Evolutionary conservation across 2,797 vertebrate genomes (phyloP), one percentile per base, ranked within the genome.

Genomic region (Gouania willdenowi): DNA sequence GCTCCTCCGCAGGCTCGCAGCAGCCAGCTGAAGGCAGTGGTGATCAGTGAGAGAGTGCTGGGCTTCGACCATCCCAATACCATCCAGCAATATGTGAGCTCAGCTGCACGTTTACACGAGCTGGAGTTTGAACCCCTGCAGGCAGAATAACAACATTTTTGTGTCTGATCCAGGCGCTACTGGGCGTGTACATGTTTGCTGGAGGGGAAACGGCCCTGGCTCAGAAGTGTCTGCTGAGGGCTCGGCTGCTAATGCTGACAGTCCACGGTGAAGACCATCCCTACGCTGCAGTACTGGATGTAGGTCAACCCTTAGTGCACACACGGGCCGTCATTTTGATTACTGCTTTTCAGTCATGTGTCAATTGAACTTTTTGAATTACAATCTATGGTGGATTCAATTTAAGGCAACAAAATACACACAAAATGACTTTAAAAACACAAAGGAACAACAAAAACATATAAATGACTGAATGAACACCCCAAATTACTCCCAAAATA

Each of bases 1-100:
- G n/a, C 11, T 64, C 9, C 46, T 45, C 20, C 52, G 3, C 38
- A 92, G 91, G 90, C 91, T 28, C 85, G 90, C 43, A 85, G 89
- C 26, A 30, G 83, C 26, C 90, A 92, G 66, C 79, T 90, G 55
- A 92, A 79, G 71, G 78, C 86, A 8, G 88, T 92, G 51, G 74
- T 91, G 40, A 85, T 92, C 70, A 90, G 90, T 24, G 91, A 92
- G 76, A 71, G 89, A 49, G 84, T 89, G 18, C 59, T 89, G 14
- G 90, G 91, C 46, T 92, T 91, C 42, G 91, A 92, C 71, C 88
- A 92, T 61, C 83, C 88, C 26, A 81, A 79, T 73, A 88, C 91
- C 1, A 88, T 92, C 65, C 85, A 86, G 64, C 87, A 92, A 83
- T 92, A 92, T 44, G 91, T 92, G 69, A 82, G 91, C 82, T 13